Evolutionary conservation across 2,888 invertebrate genomes (phyloP), one percentile per base, ranked within the genome.

Genomic region (Podotricha telesiphe): DNA sequence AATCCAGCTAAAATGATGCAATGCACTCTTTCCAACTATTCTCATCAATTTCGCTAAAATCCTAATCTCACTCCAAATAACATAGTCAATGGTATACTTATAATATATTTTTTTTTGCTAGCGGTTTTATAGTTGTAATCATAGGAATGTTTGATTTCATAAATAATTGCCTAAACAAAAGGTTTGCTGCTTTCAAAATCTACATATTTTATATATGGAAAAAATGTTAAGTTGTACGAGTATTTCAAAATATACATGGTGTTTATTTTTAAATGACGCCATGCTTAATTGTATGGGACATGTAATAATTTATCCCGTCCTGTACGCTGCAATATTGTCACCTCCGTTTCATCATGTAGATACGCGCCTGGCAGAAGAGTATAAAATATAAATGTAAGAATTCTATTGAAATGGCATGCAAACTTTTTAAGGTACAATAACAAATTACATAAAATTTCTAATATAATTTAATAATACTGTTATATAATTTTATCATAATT

Each of bases 341-440:
- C 59, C 42, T 45, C 59, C 45, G n/a, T 45, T 59, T 59, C 22
- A 59, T 17, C 45, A 59, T 45, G 22, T 2, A 59, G 45, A 59
- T 59, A 59, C 11, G 45, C 42, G 15, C 11, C 11, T 28, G 59
- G 22, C 59, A 45, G 34, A n/a, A 34, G 55, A 55, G 13, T 17
- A 55, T 55, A 55, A 55, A 55, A 55, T 55, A 55, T 17, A 55
- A 55, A 55, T 55, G 55, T 55, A 55, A 55, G 55, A 55, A 13
- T 11, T 17, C 34, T 17, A 37, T 17, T 8, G 28, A 34, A 53
- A 28, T 34, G 34, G 55, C 53, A 34, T n/a, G n/a, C 11, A 1
- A 34, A 53, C n/a, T 37, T 17, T 55, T 17, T 55, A 19, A 55
- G 0, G 1, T 51, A 51, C 15, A 7, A 51, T 51, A 53, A 34